Evolutionary conservation across 2,888 invertebrate species (phyloP).

Genomic region (Isoperla grammatica): DNA sequence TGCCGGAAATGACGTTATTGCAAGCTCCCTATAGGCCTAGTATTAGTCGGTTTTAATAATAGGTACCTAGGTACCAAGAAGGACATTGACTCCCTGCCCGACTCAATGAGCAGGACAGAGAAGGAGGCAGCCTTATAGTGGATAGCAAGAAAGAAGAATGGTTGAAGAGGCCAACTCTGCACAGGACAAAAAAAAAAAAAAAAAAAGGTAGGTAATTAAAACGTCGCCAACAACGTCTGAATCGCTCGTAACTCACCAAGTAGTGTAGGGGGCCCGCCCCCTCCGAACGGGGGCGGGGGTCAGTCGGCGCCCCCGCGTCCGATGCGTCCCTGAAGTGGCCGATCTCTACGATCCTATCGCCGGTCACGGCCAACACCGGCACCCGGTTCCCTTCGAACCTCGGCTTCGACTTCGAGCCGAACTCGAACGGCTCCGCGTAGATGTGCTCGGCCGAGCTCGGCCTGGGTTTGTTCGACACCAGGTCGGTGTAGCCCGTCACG

Average conservation of each 20-base stretch:
- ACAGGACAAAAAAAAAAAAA: too few relatives aligned
- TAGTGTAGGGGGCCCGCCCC: conserved; percentile 8
- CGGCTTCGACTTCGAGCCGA: not conserved
- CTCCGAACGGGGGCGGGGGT: not conserved
- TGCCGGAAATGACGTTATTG: too few relatives aligned
- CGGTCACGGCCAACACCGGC: not conserved
- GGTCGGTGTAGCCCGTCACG: not conserved
- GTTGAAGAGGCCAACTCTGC: too few relatives aligned
- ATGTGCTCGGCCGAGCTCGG: conserved; percentile 50
- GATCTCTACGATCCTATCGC: conserved; percentile 21
- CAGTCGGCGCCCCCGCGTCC: not conserved
- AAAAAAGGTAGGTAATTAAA: too few relatives aligned
- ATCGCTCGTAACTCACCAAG: conserved; percentile 17
- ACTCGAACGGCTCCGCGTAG: conserved; percentile 55
- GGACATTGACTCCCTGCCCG: too few relatives aligned
- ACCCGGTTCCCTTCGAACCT: not conserved
- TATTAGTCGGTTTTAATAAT: too few relatives aligned
- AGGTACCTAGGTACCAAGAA: too few relatives aligned
- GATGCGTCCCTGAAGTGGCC: conserved; percentile 5
- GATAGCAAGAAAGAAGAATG: too few relatives aligned
- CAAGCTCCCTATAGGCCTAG: too few relatives aligned
- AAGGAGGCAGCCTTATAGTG: too few relatives aligned
- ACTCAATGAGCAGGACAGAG: too few relatives aligned
- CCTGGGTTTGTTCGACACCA: not conserved
- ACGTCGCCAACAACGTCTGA: too few relatives aligned